phyloP scores from a whole-genome alignment of 2,113 vertebrate genomes.

The Sitta europaea region DNA sequence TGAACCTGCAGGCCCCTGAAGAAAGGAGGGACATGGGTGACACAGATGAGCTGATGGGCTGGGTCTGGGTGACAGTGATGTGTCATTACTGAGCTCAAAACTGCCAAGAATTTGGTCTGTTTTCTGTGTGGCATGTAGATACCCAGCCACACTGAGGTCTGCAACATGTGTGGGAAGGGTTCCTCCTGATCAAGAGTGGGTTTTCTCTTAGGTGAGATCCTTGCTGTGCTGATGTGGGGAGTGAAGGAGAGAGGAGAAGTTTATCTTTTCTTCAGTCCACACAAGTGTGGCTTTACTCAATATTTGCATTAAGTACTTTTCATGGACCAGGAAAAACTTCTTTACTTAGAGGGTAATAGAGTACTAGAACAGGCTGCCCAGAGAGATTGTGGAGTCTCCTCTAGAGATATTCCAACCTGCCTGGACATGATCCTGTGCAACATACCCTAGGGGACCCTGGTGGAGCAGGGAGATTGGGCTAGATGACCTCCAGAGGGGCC shows the following conservation, averaged over 20 bases:
- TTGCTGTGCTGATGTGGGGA: rapidly evolving
- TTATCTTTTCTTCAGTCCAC: background rate
- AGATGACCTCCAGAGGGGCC: background rate
- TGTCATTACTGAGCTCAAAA: background rate
- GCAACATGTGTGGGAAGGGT: background rate
- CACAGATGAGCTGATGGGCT: background rate
- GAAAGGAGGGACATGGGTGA: rapidly evolving
- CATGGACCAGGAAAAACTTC: background rate
- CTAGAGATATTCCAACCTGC: background rate
- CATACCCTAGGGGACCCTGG: background rate
- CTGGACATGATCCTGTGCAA: background rate
- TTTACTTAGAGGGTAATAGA: background rate
- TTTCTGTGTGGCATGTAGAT: background rate
- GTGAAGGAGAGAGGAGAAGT: background rate
- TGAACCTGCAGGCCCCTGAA: background rate
- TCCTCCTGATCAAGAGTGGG: background rate
- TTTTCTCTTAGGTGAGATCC: background rate
- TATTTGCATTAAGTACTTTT: background rate
- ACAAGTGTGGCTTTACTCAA: background rate
- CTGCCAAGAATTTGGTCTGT: background rate
- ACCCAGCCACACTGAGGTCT: background rate
- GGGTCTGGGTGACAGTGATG: background rate
- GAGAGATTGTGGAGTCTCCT: background rate
- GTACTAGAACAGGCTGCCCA: background rate
- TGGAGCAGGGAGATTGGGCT: background rate